Conservation (phyloP, 2,113 vertebrate genomes). For the Daboia siamensis region DNA sequence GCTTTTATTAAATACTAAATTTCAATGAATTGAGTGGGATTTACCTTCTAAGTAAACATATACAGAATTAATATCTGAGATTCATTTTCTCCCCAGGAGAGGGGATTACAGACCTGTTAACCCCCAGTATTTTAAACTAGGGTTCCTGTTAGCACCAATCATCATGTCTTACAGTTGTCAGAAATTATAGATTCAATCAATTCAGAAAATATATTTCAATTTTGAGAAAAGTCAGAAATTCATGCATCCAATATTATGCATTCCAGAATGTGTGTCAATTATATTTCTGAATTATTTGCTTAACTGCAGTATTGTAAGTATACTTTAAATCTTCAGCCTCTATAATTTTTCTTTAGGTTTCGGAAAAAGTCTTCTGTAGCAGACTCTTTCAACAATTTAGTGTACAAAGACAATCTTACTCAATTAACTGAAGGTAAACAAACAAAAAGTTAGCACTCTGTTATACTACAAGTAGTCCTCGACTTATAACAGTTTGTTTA, state of each 20-base stretch:
- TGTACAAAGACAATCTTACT: slow-evolving; percentile 73
- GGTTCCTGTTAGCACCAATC: neutral
- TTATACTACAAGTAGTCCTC: neutral
- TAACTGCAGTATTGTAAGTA: accelerated
- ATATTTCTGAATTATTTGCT: neutral
- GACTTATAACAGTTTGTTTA: neutral
- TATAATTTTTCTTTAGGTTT: slow-evolving; percentile 69
- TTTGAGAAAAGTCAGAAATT: neutral
- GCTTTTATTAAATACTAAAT: neutral
- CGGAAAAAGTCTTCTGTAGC: slow-evolving; percentile 84
- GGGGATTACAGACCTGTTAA: neutral
- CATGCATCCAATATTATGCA: neutral
- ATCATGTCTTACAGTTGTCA: neutral
- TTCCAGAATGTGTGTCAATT: neutral
- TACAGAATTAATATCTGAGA: neutral
- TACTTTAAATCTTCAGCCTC: slow-evolving; percentile 14
- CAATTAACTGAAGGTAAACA: slow-evolving; percentile 88
- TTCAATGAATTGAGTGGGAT: neutral
- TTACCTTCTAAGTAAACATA: neutral
- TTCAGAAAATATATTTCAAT: neutral
- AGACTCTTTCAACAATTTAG: slow-evolving; percentile 80
- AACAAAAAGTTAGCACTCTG: neutral
- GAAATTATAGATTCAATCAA: neutral
- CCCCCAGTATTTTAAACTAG: neutral
- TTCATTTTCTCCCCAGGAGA: neutral